Percentiles rank a stretch among this genome's conserved stretches.
Conservation (phyloP, 2,888 invertebrate genomes). For the Campoletis raptor region DNA sequence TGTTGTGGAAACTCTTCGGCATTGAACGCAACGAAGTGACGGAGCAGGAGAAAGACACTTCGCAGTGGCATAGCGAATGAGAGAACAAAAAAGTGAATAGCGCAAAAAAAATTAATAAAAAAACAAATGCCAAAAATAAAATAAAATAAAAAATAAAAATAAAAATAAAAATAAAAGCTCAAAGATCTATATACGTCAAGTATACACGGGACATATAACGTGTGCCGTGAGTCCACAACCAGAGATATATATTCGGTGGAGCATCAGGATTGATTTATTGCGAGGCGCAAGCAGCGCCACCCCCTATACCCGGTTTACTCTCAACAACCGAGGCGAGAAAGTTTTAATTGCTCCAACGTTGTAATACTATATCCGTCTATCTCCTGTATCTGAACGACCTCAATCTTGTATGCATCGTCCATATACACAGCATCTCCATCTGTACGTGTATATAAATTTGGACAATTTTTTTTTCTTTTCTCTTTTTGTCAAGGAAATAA, state of each 20-base stretch:
- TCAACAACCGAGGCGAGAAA: constrained; percentile 75
- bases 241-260: constrained; percentile 40
- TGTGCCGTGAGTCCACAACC: constrained; percentile 62
- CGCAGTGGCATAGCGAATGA: constrained; percentile 37
- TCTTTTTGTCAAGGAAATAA: background rate
- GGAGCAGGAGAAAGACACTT: constrained; percentile 12
- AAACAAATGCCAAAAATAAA: background rate
- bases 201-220: constrained; percentile 61
- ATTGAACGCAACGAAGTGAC: constrained; percentile 36
- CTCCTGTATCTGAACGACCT: constrained; percentile 27
- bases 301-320: constrained; percentile 64
- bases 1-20: background rate
- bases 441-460: background rate
- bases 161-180: constrained; percentile 20
- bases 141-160: background rate
- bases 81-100: constrained; percentile 35
- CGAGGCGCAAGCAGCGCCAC: constrained; percentile 52
- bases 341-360: constrained; percentile 77
- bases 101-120: constrained; percentile 19
- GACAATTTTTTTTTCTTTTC: background rate
- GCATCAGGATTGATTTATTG: constrained; percentile 70
- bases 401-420: constrained; percentile 13
- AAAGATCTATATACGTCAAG: constrained; percentile 50
- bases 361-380: constrained; percentile 65
- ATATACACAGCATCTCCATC: background rate